phyloP scores from a whole-genome alignment of 2,113 vertebrate genomes.

The chimpanzee (Pan troglodytes) region NHGRI_mPanTro3-v2.1_pri NC_072415.2:61644501-61645000 shows the following conservation, averaged over 20 bases:
- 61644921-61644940: background rate
- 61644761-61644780: background rate
- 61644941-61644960: background rate
- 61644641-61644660: background rate
- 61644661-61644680: background rate
- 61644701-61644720: background rate
- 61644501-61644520: background rate
- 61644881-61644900: background rate
- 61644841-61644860: background rate
- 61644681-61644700: background rate
- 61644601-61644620: background rate
- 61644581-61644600: background rate
- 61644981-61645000: background rate
- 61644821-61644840: background rate
- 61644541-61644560: background rate
- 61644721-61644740: background rate
- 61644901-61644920: background rate
- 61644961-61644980: background rate
- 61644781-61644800: background rate
- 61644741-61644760: background rate
- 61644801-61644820: background rate
- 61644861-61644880: background rate
- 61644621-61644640: background rate
- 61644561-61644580: background rate
- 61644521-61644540: background rate